Conservation (phyloP, 2,113 vertebrate species). For the Corvus cornix region DNA sequence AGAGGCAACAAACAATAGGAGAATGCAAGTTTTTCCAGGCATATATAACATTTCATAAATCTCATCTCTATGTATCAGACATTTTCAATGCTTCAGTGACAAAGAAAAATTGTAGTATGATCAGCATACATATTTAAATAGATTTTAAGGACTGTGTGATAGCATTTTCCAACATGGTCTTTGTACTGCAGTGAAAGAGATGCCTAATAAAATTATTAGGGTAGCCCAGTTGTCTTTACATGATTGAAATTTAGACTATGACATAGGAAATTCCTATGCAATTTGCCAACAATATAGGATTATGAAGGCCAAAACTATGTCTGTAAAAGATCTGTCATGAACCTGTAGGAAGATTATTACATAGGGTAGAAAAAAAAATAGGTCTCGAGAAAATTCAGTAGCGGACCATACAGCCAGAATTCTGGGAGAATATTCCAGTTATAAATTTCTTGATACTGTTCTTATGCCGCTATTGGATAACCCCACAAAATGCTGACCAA, state of each 20-base stretch:
- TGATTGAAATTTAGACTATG: neutral
- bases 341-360: neutral
- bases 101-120: neutral
- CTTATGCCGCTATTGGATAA: neutral
- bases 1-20: neutral
- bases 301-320: neutral
- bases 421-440: neutral
- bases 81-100: slow-evolving; percentile 19
- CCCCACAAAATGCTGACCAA: neutral
- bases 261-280: neutral
- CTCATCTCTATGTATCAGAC: neutral
- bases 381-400: neutral
- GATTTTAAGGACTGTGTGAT: neutral
- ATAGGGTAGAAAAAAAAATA: neutral
- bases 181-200: neutral
- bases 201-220: neutral
- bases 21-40: slow-evolving; percentile 4
- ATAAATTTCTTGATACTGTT: neutral
- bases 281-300: neutral
- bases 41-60: neutral
- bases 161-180: neutral
- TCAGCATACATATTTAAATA: neutral
- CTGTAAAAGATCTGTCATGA: neutral
- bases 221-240: neutral
- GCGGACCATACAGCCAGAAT: neutral